Base-by-base conservation (phyloP, 2,888 invertebrate genomes). In the Drosophila imparisetae region DNA sequence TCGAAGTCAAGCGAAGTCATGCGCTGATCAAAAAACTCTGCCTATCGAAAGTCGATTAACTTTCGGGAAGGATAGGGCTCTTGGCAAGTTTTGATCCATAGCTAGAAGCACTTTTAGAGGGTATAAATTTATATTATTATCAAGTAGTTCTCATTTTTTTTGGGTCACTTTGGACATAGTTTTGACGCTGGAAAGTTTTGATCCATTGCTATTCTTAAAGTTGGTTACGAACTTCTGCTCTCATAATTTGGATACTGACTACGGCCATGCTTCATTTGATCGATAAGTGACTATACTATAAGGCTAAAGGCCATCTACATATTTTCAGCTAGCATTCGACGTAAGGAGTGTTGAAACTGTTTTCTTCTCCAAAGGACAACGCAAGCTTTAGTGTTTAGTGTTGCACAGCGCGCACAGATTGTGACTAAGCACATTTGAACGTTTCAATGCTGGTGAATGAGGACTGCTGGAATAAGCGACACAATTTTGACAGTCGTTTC, bases 401-500 rank as follows among this genome's bases (percentile, higher is more conserved):
- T 53, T 53, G 32, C 21, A 53, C 34, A 34, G 21, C 32, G 27
- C 2, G 1, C 3, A 3, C 24, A 27, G 15, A 50, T n/a, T 50
- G 29, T 27, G 29, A 11, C 18, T 50, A 24, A 45, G 24, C 29
- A 50, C 29, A n/a, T 50, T 30, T n/a, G 29, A 21, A 38, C 59
- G 60, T 55, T 57, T 55, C 21, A 72, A 54, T 64, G 72, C 49
- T 55, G 38, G 13, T 64, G 54, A 40, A 30, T 38, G 27, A 42
- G 42, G n/a, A 55, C 49, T 50, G 24, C 30, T 49, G n/a, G 11
- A 42, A 57, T 30, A 55, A 34, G 48, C 32, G 27, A 36, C 30
- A 58, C 27, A 59, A 61, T 66, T 61, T 61, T 55, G 57, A 72
- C 57, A 68, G 60, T 21, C 36, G 59, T 32, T 72, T 60, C 48